Base-by-base conservation (phyloP, 2,797 vertebrate genomes). In the Emydoidea blandingii region DNA sequence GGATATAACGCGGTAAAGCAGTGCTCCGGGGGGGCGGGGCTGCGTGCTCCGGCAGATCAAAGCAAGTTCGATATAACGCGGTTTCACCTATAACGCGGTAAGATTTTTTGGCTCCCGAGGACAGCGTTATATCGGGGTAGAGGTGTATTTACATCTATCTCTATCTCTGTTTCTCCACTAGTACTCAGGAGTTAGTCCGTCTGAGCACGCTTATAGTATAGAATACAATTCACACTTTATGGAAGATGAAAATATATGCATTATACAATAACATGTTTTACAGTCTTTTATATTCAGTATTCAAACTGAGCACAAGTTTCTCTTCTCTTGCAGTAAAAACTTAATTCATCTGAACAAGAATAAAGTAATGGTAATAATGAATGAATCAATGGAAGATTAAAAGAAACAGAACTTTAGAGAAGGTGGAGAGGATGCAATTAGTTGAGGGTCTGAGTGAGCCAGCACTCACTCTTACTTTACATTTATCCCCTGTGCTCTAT, bases 321-420 rank as follows among this genome's bases (percentile, higher is more conserved):
- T 89, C 65, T 5, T 34, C 76, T 89, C 65, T 5, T 37, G 29
- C 47, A 27, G 12, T 0, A 8, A 5, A 62, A 0, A 0, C 15
- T 86, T 16, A 53, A 44, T 8, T 93, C 41, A 25, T 53, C 8
- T 10, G 74, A 50, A 68, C 88, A 93, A 86, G 74, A 50, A 56
- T 91, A 82, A 5, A 34, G 31, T 34, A 44, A 37, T 5, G 41
- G 72, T 53, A 95, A 62, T n/a, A 29, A n/a, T 5, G 52, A 76
- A 59, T 3, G 4, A 12, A 5, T 82, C 59, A 1, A 0, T 37
- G 68, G 68, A 44, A 74, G 19, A 74, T 74, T 74, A 41, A 74
- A 74, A 74, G n/a, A 34, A 62, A 62, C 18, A 74, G 9, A 41
- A 25, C 68, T 41, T 74, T 74, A 41, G 14, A 74, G 19, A 41